Conservation (phyloP, 1,140 invertebrate genomes). For the Halyomorpha halys region DNA sequence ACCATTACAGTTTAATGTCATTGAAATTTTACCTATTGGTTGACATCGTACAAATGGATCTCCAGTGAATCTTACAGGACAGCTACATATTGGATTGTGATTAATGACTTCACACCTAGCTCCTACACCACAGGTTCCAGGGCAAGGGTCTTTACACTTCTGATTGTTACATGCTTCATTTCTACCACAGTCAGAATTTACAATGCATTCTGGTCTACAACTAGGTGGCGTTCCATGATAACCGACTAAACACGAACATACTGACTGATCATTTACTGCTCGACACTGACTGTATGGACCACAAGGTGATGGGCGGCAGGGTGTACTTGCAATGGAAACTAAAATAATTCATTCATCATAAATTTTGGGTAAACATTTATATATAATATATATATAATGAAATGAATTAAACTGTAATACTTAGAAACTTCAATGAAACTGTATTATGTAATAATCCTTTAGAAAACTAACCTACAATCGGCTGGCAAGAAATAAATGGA, state of each 20-base stretch:
- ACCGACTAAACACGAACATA: constrained; percentile 44
- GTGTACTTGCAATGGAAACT: constrained; percentile 31
- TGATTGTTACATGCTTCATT: constrained; percentile 58
- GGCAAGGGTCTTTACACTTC: constrained; percentile 62
- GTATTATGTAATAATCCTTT: neutral
- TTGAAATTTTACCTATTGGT: constrained; percentile 44
- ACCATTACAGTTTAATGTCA: neutral
- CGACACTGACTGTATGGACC: constrained; percentile 47
- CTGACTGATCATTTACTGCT: constrained; percentile 41
- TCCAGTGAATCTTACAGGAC: constrained; percentile 43
- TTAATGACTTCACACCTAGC: constrained; percentile 47
- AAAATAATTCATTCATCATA: constrained; percentile 29
- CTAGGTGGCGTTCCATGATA: constrained; percentile 55
- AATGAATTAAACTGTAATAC: neutral
- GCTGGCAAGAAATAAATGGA: constrained; percentile 36
- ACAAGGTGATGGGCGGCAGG: constrained; percentile 45
- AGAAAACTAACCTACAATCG: constrained; percentile 38
- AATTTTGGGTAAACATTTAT: constrained; percentile 35
- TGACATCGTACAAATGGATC: constrained; percentile 48
- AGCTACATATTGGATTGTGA: constrained; percentile 46
- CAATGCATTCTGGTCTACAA: constrained; percentile 59
- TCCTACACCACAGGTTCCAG: constrained; percentile 55
- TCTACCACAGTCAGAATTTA: constrained; percentile 59
- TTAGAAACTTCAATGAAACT: constrained; percentile 20
- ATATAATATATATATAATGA: constrained; percentile 45